phyloP scores from a whole-genome alignment of 2,888 invertebrate genomes.

The Tiliacea aurago region DNA sequence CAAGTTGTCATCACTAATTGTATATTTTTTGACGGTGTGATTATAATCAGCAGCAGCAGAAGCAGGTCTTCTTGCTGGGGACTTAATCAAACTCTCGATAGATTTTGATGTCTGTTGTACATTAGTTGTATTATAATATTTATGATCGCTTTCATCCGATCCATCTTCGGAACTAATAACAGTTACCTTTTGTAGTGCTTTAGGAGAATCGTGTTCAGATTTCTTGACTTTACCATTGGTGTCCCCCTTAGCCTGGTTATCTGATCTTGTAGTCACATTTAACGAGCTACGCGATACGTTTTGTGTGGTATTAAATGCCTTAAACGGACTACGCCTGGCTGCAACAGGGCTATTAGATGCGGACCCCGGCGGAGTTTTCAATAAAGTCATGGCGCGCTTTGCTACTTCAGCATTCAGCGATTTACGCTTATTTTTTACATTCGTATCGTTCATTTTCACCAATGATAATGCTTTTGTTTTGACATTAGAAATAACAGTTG shows the following conservation, averaged over 20 bases:
- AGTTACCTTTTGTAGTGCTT: constrained; percentile 43
- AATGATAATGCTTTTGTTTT: constrained; percentile 89
- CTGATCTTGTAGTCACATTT: constrained; percentile 23
- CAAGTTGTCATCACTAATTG: constrained; percentile 66
- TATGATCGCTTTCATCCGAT: constrained; percentile 72
- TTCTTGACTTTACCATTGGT: constrained; percentile 32
- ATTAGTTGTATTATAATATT: constrained; percentile 68
- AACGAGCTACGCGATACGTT: constrained; percentile 22
- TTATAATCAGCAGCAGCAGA: constrained; percentile 75
- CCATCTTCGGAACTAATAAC: constrained; percentile 67
- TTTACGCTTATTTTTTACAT: constrained; percentile 71
- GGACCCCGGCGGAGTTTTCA: constrained; percentile 83
- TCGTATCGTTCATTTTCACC: constrained; percentile 83
- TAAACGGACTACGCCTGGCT: constrained; percentile 59
- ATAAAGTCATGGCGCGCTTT: constrained; percentile 77
- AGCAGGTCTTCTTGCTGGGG: constrained; percentile 81
- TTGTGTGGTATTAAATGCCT: constrained; percentile 40
- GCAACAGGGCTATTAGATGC: constrained; percentile 73
- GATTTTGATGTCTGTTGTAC: constrained; percentile 75
- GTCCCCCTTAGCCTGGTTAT: constrained; percentile 21
- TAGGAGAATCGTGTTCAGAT: constrained; percentile 36
- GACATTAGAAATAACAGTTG: constrained; percentile 88
- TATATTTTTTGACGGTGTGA: constrained; percentile 69
- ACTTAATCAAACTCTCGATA: constrained; percentile 81
- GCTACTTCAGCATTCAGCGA: constrained; percentile 73